These are phyloP conservation scores for Nephila pilipes DNA, from an alignment of 1,140 invertebrate genomes.

Conservation along the genomic window DNA sequence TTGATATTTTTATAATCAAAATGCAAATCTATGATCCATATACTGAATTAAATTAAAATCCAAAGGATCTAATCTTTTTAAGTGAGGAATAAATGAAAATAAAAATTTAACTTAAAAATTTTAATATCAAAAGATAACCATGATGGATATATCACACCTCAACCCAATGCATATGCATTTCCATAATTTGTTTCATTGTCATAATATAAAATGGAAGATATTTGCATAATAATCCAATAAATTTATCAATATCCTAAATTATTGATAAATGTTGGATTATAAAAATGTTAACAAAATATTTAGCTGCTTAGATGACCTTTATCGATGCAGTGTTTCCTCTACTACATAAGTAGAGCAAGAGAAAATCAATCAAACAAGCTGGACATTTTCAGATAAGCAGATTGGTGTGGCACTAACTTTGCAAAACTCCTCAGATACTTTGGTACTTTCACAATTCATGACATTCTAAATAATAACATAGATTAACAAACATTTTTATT, in stretches of 20 bases:
- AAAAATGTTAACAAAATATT: background rate
- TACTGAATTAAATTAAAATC: no score
- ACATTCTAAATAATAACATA: background rate
- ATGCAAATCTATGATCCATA: no score
- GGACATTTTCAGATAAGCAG: slow-evolving; percentile 23
- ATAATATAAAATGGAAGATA: slow-evolving; percentile 3
- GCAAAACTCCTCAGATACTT: slow-evolving; percentile 60
- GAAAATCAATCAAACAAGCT: slow-evolving; percentile 20
- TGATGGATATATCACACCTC: background rate
- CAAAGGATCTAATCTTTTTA: no score
- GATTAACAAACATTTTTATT: no score
- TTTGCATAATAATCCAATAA: background rate
- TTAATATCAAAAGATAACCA: background rate
- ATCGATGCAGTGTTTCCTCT: background rate
- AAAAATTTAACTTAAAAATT: no score
- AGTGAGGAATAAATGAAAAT: no score
- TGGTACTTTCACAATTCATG: slow-evolving; percentile 50
- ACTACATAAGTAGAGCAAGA: background rate
- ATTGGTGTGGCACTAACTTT: slow-evolving; percentile 68
- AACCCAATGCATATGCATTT: slow-evolving; percentile 6
- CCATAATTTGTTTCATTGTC: background rate
- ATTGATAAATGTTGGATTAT: slow-evolving; percentile 13
- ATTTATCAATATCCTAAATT: background rate
- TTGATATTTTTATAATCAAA: no score
- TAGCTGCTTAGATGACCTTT: background rate